These are phyloP conservation scores for Myotis planiceps DNA, from an alignment of 2,797 vertebrate genomes.

Conservation along the genomic window DNA sequence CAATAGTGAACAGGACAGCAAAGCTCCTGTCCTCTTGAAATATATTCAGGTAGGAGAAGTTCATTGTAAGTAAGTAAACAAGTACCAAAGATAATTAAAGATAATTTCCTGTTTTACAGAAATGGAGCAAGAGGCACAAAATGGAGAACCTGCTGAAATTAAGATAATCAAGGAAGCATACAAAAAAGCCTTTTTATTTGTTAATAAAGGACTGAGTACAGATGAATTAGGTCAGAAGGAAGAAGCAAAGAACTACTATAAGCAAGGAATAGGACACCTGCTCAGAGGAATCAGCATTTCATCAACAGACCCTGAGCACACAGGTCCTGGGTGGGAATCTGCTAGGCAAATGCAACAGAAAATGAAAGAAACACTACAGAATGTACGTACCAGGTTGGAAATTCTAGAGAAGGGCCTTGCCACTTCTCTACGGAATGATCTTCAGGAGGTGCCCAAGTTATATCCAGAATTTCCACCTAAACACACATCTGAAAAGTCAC, in stretches of 20 bases:
- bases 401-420: conserved; percentile 87
- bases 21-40: not conserved
- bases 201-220: conserved; percentile 92
- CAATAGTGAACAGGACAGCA: not conserved
- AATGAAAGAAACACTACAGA: conserved; percentile 95
- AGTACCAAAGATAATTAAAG: not conserved
- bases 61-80: not conserved
- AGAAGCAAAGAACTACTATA: conserved; percentile 92
- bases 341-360: conserved; percentile 96
- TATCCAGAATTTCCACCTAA: conserved; percentile 91
- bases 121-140: conserved; percentile 89
- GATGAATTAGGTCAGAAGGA: conserved; percentile 93
- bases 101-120: conserved; percentile 76
- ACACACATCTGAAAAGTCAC: conserved; percentile 86
- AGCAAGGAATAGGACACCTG: conserved; percentile 92
- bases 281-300: conserved; percentile 91
- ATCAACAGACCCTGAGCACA: conserved; percentile 86
- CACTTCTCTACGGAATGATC: conserved; percentile 51
- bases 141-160: conserved; percentile 91
- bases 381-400: conserved; percentile 91
- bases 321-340: conserved; percentile 91
- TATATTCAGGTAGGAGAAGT: not conserved
- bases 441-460: conserved; percentile 81
- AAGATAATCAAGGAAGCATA: conserved; percentile 95
- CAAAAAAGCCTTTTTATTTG: conserved; percentile 92